Percentiles rank a stretch among this genome's conserved stretches.
These are phyloP conservation scores for Adelges cooleyi DNA, from an alignment of 1,140 invertebrate species.

Conservation along the genomic window DNA sequence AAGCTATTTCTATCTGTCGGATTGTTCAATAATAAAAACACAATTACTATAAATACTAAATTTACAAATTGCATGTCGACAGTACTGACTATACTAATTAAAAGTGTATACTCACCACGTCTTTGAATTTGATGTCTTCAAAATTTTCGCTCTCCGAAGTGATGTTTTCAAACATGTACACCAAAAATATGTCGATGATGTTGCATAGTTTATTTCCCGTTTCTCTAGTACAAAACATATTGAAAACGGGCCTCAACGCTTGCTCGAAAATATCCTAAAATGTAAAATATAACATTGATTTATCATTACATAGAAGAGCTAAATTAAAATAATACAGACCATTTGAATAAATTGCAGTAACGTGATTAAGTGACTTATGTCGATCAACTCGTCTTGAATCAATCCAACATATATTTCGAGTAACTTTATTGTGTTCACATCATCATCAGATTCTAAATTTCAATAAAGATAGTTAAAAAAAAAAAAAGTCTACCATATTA, in stretches of 20 bases:
- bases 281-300: not conserved
- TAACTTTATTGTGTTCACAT: conserved; percentile 3
- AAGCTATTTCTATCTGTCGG: not conserved
- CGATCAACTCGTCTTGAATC: not conserved
- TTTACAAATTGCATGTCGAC: not conserved
- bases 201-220: not conserved
- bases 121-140: not conserved
- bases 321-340: not conserved
- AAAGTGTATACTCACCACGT: conserved; percentile 1
- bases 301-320: too few relatives aligned
- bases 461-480: not conserved
- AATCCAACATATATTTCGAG: conserved; percentile 4
- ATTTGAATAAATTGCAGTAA: conserved; percentile 8
- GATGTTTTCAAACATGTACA: conserved; percentile 20
- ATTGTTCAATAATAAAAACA: not conserved
- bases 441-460: not conserved
- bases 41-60: not conserved
- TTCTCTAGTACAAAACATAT: conserved; percentile 2
- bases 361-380: not conserved
- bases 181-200: conserved; percentile 3
- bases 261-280: not conserved
- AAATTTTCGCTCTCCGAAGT: not conserved
- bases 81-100: not conserved
- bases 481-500: not conserved
- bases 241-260: not conserved